A percentile compares a stretch with the other conserved stretches of the same genome.
phyloP scores from a whole-genome alignment of 2,113 vertebrate genomes.

The Falcunculus frontatus region DNA sequence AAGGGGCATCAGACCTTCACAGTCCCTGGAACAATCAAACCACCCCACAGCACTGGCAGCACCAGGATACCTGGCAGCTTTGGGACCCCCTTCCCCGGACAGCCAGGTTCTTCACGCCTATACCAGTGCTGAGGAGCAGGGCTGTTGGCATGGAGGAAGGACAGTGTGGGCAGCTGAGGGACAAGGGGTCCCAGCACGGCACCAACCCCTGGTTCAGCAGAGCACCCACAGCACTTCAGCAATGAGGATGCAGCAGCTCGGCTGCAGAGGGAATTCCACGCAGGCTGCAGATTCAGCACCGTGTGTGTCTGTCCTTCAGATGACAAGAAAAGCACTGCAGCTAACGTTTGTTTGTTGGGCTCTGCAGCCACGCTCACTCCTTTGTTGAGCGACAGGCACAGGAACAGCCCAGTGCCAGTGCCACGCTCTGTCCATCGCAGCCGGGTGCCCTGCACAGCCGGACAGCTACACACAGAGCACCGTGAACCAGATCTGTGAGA shows the following conservation, averaged over 20 bases:
- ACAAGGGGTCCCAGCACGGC: accelerated
- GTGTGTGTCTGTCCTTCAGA: accelerated
- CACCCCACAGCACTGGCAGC: accelerated
- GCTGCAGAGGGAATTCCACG: accelerated
- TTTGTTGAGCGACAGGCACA: neutral
- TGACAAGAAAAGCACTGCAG: neutral
- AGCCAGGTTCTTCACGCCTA: accelerated
- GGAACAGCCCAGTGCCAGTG: neutral
- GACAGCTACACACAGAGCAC: neutral
- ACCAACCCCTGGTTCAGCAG: accelerated
- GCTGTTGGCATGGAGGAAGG: accelerated
- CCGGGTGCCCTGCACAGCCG: accelerated
- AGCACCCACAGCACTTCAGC: accelerated
- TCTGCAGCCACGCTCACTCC: neutral
- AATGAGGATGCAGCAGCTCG: accelerated
- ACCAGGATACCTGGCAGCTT: neutral
- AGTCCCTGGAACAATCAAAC: neutral
- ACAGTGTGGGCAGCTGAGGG: accelerated
- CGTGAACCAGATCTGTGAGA: neutral
- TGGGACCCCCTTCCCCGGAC: neutral
- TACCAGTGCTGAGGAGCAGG: accelerated
- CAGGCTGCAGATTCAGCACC: accelerated
- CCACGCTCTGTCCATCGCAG: accelerated
- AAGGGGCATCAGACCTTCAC: neutral
- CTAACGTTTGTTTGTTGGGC: accelerated